Conservation (phyloP, 1,140 invertebrate species). For the Nautilus pompilius region DNA sequence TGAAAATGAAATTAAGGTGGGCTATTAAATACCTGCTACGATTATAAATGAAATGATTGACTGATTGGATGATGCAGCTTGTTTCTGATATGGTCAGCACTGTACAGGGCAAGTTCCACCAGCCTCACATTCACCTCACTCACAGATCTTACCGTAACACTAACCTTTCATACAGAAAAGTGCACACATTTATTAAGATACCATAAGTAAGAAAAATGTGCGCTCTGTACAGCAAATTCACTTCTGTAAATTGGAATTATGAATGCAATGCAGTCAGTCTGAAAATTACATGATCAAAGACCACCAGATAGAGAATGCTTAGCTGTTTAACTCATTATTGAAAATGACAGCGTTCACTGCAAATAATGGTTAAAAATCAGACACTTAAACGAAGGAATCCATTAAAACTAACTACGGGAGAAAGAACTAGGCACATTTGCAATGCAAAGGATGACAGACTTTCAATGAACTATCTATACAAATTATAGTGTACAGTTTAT, state of each 20-base stretch:
- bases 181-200: slow-evolving; percentile 16
- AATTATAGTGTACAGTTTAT: slow-evolving; percentile 5
- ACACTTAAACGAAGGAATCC: not conserved
- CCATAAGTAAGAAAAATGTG: slow-evolving; percentile 4
- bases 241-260: slow-evolving; percentile 1
- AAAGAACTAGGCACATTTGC: slow-evolving; percentile 4
- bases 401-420: not conserved
- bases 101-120: not conserved
- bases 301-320: not conserved
- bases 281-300: not conserved
- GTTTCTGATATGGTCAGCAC: not conserved
- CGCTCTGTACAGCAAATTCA: slow-evolving; percentile 2
- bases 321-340: not conserved
- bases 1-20: not conserved
- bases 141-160: not conserved
- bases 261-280: not conserved
- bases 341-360: not conserved
- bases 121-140: not conserved
- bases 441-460: slow-evolving; percentile 6
- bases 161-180: slow-evolving; percentile 4
- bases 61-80: not conserved
- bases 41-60: slow-evolving; percentile 1
- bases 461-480: slow-evolving; percentile 4
- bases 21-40: not conserved
- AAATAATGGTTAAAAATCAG: not conserved